These are phyloP conservation scores for Erebia palarica DNA, from an alignment of 2,888 invertebrate species.

Conservation along the genomic window DNA sequence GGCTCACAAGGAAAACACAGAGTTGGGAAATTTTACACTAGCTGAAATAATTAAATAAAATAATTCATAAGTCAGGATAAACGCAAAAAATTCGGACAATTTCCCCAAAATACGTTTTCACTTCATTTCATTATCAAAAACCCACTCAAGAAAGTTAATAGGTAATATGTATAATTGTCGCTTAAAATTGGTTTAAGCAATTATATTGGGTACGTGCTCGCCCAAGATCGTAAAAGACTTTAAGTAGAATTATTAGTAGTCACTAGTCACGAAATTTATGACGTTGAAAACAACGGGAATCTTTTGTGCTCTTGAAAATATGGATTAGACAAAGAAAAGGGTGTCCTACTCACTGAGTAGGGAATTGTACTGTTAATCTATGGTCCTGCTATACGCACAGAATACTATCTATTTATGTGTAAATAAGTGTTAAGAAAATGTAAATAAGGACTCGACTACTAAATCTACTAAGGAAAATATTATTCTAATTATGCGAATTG, in stretches of 20 bases:
- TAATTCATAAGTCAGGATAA: too few relatives aligned
- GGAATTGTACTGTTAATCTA: too few relatives aligned
- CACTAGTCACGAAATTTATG: slow-evolving; percentile 8
- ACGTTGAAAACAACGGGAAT: slow-evolving; percentile 1
- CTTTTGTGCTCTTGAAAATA: slow-evolving; percentile 1
- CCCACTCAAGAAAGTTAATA: slow-evolving; percentile 1
- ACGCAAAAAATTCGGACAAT: not conserved
- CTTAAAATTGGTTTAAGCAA: slow-evolving; percentile 52
- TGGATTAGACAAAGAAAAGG: not conserved
- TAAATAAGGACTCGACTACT: too few relatives aligned
- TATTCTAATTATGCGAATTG: too few relatives aligned
- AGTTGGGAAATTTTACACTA: not conserved
- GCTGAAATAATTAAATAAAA: not conserved
- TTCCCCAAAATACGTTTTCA: slow-evolving; percentile 47
- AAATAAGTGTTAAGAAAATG: too few relatives aligned
- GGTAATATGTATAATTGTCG: not conserved
- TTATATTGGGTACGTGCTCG: slow-evolving; percentile 53
- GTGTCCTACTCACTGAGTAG: not conserved
- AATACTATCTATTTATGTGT: too few relatives aligned
- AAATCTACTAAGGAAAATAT: too few relatives aligned
- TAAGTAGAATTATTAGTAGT: slow-evolving; percentile 3
- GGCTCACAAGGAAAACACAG: not conserved
- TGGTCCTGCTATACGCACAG: too few relatives aligned
- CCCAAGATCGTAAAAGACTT: slow-evolving; percentile 47
- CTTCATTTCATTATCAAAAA: not conserved